Evolutionary conservation across 64 coral and sea anemone species (phyloP), one percentile per base, ranked within the genome.

Genomic region (Montipora efflorescens): DNA sequence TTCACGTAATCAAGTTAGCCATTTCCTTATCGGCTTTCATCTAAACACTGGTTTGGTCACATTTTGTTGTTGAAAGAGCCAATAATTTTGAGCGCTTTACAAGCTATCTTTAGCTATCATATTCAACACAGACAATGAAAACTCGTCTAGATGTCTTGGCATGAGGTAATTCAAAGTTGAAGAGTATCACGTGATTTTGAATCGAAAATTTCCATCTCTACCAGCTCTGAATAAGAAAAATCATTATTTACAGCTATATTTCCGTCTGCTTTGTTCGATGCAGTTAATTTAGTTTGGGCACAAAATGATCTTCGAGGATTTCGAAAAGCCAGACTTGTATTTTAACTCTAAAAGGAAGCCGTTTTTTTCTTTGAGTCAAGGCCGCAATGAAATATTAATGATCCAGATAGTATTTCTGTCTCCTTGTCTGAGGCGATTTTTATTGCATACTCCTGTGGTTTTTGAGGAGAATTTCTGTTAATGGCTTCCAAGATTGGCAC

Each of bases 381-480:
- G 49, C 19, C 82, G 66, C 66, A 59, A 10, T 86, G 46, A 86
- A 86, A 86, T 86, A 86, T 86, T 86, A 69, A 86, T 86, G 66
- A 86, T 11, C 5, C 28, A 50, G 61, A 67, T 45, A 67, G 36
- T 71, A 86, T 86, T 86, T 72, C 53, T 8, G 53, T 86, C 66
- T 86, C 16, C 3, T 86, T 72, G 66, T 86, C 82, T 48, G 18
- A 13, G 48, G 10, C 82, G 47, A 86, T 59, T 48, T 86, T 71
- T 46, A 72, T 70, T 86, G 82, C 66, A n/a, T 71, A 46, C 20
- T 86, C 64, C 62, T 62, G 82, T 86, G 46, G 20, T 4, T 72
- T 44, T 86, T 86, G 82, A 43, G 82, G 82, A 86, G 16, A 70
- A 10, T 19, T 18, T 86, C 18, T 22, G 45, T 67, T 86, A 68